Base-by-base conservation (phyloP, 1,140 invertebrate genomes). In the Eumaeus atala region DNA sequence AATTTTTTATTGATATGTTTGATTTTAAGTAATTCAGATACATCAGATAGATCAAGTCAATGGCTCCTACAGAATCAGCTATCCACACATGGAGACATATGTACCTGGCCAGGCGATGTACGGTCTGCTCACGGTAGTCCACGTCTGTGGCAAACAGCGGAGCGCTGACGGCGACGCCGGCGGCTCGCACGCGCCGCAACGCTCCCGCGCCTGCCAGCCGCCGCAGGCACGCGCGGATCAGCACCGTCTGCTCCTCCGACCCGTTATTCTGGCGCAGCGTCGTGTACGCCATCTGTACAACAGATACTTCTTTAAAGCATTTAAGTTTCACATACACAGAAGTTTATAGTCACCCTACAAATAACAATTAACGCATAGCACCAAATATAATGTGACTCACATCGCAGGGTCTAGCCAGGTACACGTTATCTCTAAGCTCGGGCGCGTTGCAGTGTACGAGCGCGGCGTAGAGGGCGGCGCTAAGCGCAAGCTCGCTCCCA, bases 81-180 rank as follows among this genome's bases (percentile, higher is more conserved):
- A n/a, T n/a, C n/a, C n/a, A n/a, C n/a, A n/a, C n/a, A n/a, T n/a
- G n/a, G n/a, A n/a, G n/a, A n/a, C n/a, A n/a, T n/a, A n/a, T n/a
- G n/a, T n/a, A 66, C 64, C 49, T 58, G 35, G 64, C 64, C 8
- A 66, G 49, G 0, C 58, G 50, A 14, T 72, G 69, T 3, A 84
- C 67, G 21, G 72, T 59, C 58, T 81, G 74, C 8, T 49, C 47
- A 0, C 77, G 58, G 52, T 84, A 84, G 48, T 84, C 77, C 1
- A 40, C 47, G 52, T 84, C 80, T 6, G 70, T 72, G 28, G 70
- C 66, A 62, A 77, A 84, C 48, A 84, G 58, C 14, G 70, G 56
- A 10, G 62, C 71, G 56, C 74, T 77, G 54, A 82, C 70, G 28
- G n/a, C 50, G 48, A 73, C 33, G 0, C 77, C 75, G 11, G 69